Base-by-base conservation (phyloP, 2,888 invertebrate species). In the Eledona agricola region DNA sequence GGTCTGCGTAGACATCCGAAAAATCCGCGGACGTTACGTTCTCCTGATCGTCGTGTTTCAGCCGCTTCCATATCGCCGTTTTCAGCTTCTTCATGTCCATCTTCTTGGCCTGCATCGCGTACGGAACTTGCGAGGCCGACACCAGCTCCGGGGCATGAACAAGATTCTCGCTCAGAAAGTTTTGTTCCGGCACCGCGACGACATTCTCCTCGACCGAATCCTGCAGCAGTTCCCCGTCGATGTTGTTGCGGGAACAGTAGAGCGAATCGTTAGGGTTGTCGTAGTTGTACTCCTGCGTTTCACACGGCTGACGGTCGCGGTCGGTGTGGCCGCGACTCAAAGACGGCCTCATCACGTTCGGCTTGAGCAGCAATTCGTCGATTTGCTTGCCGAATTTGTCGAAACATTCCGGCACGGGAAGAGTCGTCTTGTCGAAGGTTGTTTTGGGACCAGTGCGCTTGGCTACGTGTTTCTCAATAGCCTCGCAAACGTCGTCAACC, bases 21-120 rank as follows among this genome's bases (percentile, higher is more conserved):
- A 88, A 88, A 2, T 51, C 60, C 37, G 77, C 78, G 0, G 70
- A n/a, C n/a, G n/a, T n/a, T n/a, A n/a, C n/a, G n/a, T n/a, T n/a
- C n/a, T n/a, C 60, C 12, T 75, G 37, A 3, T 65, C 72, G n/a
- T n/a, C n/a, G n/a, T n/a, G n/a, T n/a, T n/a, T n/a, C n/a, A n/a
- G 2, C 75, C 70, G 73, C 23, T 80, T 80, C 86, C 90, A 90
- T 56, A 92, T 87, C 40, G 83, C 81, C n/a, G 79, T 78, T 71
- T 94, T 94, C 28, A 94, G 74, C 69, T 85, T 87, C 66, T 87
- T 89, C 84, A 94, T 93, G 68, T 95, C 91, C 25, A 94, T 84
- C 51, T 88, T 89, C 71, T 94, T 94, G 2, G 94, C 90, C 45
- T 87, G 82, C 75, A 87, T 85, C 2, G 93, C 90, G 73, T 90